Base-by-base conservation (phyloP, 2,113 vertebrate species). In the Platichthys flesus region DNA sequence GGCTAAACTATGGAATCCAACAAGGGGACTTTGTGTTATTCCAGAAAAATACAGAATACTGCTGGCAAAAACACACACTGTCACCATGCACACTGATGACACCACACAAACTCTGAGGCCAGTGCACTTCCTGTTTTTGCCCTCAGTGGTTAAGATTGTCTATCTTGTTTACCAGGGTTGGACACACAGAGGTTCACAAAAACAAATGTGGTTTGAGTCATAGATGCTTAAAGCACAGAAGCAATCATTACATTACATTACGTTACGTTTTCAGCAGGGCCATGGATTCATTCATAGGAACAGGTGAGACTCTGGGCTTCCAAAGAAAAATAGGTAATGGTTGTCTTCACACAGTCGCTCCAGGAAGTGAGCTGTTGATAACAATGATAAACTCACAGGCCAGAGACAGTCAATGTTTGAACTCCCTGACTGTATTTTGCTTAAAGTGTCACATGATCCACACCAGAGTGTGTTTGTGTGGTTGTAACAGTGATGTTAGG, bases 341-440 rank as follows among this genome's bases (percentile, higher is more conserved):
- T 42, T 8, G 18, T 23, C 13, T 35, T 1, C 13, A 5, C 51
- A 51, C 35, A 68, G 28, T 26, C 18, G 68, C 64, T 87, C 74
- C 87, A 90, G 89, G 91, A 92, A 90, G 69, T 61, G 26, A 59
- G 47, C 51, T 35, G 57, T 79, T 87, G 74, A 79, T 64, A 60
- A 49, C 37, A 2, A 26, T 55, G 89, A 92, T 92, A 88, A 67
- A 70, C 90, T 91, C 87, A 88, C 62, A 57, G 26, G 61, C 62
- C 40, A 59, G 40, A 74, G 83, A 86, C 71, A 45, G 87, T 88
- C 65, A 83, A 89, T 85, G 87, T 91, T 90, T 86, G 88, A 89
- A 88, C 90, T 84, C 47, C 35, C 51, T 24, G 6, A 69, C 73
- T 73, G 72, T 76, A 79, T 49, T 61, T n/a, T 58, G 77, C 69